Base-by-base conservation (phyloP, 92 coral and sea anemone species). In the Epizoanthus fatuus region DNA sequence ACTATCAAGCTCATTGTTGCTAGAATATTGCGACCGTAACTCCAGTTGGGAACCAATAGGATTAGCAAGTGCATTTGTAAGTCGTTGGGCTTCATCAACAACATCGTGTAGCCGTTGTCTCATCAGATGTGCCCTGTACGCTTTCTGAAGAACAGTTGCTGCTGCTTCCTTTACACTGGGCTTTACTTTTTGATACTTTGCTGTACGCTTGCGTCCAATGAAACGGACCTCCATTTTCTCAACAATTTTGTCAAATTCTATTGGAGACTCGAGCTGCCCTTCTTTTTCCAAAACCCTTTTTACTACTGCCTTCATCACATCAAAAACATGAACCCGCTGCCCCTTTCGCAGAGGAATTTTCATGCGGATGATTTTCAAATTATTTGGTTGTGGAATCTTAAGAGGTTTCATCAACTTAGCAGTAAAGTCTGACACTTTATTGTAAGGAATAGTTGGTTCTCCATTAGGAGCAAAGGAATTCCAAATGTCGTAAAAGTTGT, bases 241-340 rank as follows among this genome's bases (percentile, higher is more conserved):
- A 57, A 87, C 77, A 45, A 87, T 79, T 12, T 69, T 81, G 16
- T 72, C 86, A 38, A 78, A 69, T 9, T 85, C 91, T 6, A 52
- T 2, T 7, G 79, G 79, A 14, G 79, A 74, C 6, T 74, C 79
- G 6, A 74, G 19, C 29, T 74, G 64, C 5, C 68, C 91, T 35
- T 74, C 79, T 12, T 37, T 54, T 16, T 74, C 79, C 42, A 74
- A 40, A 4, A 79, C 58, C 55, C 70, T 84, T 54, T 81, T 87
- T 4, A 87, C 91, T 17, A 81, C 37, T n/a, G 91, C 86, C 52
- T 87, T 84, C 69, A 87, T 84, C 40, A 87, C 40, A 72, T 87
- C 91, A 42, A 87, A 63, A 64, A 84, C 69, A 39, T 87, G 91
- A 19, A 72, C 86, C 39, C 57, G 80, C n/a, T 80, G 69, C 6